phyloP scores from a whole-genome alignment of 2,888 invertebrate genomes.

The Pyrrhosoma nymphula region DNA sequence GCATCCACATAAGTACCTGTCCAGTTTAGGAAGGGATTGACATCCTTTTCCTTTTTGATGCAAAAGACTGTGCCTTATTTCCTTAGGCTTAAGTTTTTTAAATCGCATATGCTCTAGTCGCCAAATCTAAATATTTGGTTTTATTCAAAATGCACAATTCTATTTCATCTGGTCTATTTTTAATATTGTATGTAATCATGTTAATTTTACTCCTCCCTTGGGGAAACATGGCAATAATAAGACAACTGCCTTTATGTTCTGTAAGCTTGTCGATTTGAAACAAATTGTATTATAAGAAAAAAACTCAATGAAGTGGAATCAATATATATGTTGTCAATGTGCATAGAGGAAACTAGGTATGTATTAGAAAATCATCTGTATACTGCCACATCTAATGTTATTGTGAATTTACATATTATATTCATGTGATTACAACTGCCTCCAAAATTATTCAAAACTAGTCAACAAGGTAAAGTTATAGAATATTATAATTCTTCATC shows the following conservation, averaged over 20 bases:
- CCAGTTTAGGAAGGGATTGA: conserved; percentile 12
- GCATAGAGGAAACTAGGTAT: neutral
- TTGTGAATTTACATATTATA: neutral
- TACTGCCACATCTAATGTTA: neutral
- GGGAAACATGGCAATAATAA: neutral
- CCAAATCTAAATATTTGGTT: conserved; percentile 24
- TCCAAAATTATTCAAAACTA: neutral
- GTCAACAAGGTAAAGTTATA: neutral
- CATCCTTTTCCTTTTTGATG: conserved; percentile 45
- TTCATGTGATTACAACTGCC: neutral
- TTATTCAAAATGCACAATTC: neutral
- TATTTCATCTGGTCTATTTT: neutral
- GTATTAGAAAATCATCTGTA: neutral
- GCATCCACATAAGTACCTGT: conserved; percentile 63
- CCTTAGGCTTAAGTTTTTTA: conserved; percentile 58
- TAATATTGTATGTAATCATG: neutral
- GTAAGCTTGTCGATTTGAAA: neutral
- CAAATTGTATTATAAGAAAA: neutral
- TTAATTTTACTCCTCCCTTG: neutral
- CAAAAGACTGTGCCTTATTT: conserved; percentile 63
- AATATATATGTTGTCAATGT: neutral
- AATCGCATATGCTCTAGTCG: conserved; percentile 36
- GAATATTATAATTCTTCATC: neutral
- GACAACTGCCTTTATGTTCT: neutral
- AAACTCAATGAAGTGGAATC: neutral